Percentiles rank a stretch among this genome's conserved stretches.
Conservation (phyloP, 2,797 vertebrate species). For the Rhabdophis nuchalis region DNA sequence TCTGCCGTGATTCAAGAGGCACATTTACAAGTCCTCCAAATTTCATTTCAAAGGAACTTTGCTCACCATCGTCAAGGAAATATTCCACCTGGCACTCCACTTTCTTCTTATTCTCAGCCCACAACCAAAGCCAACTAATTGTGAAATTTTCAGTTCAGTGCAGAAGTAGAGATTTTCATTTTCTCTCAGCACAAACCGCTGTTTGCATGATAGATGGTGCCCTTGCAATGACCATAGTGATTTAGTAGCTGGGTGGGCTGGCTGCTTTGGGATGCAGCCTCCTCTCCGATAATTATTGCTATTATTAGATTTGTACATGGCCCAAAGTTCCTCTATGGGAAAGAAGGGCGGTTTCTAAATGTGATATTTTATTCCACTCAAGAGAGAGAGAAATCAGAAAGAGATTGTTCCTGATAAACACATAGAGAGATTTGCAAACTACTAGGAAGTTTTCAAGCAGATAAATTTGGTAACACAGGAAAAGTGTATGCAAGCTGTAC, state of each 20-base stretch:
- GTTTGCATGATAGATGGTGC: background rate
- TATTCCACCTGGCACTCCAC: background rate
- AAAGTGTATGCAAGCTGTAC: background rate
- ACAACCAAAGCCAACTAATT: background rate
- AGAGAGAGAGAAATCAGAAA: background rate
- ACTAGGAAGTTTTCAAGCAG: background rate
- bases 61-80: background rate
- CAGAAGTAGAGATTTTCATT: background rate
- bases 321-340: background rate
- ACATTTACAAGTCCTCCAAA: background rate
- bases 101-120: background rate
- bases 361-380: no score
- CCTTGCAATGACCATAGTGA: background rate
- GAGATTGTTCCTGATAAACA: background rate
- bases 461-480: background rate
- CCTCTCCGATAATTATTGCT: background rate
- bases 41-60: background rate
- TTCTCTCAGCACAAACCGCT: background rate
- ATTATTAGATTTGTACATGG: background rate
- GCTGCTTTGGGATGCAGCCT: background rate
- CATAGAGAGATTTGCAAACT: background rate
- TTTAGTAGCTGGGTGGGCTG: background rate
- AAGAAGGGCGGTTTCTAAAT: background rate
- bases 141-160: background rate
- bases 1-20: background rate